These are phyloP conservation scores for Trogon melanurus DNA, from an alignment of 2,113 vertebrate genomes.

Conservation along the genomic window DNA sequence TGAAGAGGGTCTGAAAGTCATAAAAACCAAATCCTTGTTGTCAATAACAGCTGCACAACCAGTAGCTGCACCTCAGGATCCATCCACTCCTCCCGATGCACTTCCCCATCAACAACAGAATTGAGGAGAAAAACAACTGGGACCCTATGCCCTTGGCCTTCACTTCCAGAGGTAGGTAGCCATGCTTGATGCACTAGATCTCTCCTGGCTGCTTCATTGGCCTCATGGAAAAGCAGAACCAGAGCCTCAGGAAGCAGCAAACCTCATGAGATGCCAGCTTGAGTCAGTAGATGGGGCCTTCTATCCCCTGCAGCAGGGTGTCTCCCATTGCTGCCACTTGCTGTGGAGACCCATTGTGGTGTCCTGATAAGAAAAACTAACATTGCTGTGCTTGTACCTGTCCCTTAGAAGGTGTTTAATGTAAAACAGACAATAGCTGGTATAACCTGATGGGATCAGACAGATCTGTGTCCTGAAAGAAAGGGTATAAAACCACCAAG, in stretches of 20 bases:
- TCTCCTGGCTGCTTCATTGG: not conserved
- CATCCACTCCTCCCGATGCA: not conserved
- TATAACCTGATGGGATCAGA: not conserved
- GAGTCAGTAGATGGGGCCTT: not conserved
- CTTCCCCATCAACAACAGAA: not conserved
- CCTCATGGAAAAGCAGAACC: not conserved
- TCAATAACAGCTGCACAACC: not conserved
- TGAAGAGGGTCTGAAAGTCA: not conserved
- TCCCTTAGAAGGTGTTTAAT: not conserved
- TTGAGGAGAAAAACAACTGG: not conserved
- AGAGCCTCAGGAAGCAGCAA: not conserved
- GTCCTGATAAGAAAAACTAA: not conserved
- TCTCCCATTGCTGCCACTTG: not conserved
- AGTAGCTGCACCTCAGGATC: not conserved
- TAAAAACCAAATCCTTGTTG: not conserved
- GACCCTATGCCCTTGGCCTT: not conserved
- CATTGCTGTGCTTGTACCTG: not conserved
- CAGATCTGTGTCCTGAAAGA: not conserved
- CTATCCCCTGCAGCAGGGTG: not conserved
- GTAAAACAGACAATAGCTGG: not conserved
- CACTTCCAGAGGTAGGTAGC: not conserved
- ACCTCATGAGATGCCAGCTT: not conserved
- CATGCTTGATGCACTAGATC: not conserved
- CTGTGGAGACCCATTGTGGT: not conserved
- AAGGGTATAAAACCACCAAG: not conserved